Conservation (phyloP, 2,888 invertebrate species). For the Colletes collaris region DNA sequence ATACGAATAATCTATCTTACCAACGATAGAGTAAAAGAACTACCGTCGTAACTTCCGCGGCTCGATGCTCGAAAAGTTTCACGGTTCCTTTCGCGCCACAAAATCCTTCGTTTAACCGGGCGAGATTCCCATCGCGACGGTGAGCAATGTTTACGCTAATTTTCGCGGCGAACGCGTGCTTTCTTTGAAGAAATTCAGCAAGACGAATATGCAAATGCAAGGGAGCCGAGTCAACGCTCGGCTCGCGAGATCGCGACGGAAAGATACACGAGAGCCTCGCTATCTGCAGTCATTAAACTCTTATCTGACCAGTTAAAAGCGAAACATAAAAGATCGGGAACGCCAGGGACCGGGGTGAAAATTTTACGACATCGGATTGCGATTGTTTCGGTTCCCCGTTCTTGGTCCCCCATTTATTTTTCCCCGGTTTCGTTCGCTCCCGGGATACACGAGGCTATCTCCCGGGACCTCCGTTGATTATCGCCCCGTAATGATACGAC, state of each 20-base stretch:
- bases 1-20: no score
- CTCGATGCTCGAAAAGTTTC: no score
- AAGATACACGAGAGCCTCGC: slow-evolving; percentile 30
- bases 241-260: slow-evolving; percentile 25
- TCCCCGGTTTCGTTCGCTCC: background rate
- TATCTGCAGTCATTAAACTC: slow-evolving; percentile 49
- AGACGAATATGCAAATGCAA: slow-evolving; percentile 39
- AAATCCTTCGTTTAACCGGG: no score
- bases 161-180: background rate
- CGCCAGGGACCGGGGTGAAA: background rate
- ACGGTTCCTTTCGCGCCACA: no score
- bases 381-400: background rate
- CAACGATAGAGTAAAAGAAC: no score
- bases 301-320: slow-evolving; percentile 45
- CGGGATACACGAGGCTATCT: background rate
- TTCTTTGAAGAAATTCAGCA: slow-evolving; percentile 16
- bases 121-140: no score
- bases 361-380: background rate
- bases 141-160: no score
- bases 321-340: slow-evolving; percentile 12
- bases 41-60: no score
- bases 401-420: background rate
- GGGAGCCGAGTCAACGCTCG: slow-evolving; percentile 20
- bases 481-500: slow-evolving; percentile 22
- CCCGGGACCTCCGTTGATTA: slow-evolving; percentile 3